These are phyloP conservation scores for Heterocephalus glaber DNA, from an alignment of 2,113 vertebrate species.

Conservation along the genomic window DNA sequence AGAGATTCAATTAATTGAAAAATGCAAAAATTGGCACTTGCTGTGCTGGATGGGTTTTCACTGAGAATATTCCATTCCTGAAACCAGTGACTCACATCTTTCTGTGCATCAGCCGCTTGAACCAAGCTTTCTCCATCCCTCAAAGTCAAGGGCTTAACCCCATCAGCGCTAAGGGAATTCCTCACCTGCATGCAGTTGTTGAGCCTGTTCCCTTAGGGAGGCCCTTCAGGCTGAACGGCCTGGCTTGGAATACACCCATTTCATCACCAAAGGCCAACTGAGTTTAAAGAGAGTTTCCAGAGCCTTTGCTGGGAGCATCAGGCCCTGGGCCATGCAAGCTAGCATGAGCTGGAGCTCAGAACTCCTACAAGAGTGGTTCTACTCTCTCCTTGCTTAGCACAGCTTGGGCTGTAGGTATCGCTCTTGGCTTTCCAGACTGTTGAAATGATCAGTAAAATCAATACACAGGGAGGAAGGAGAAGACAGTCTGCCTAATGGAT, in stretches of 20 bases:
- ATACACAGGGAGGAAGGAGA: not conserved
- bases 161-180: not conserved
- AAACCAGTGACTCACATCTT: conserved; percentile 54
- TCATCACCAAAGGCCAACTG: not conserved
- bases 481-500: not conserved
- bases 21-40: conserved; percentile 40
- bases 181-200: not conserved
- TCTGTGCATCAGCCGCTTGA: not conserved
- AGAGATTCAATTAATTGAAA: conserved; percentile 61
- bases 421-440: not conserved
- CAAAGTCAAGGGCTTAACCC: conserved; percentile 20
- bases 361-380: not conserved
- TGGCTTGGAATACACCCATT: not conserved
- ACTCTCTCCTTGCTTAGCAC: not conserved
- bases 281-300: not conserved
- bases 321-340: not conserved
- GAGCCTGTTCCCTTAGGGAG: not conserved
- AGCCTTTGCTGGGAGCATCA: not conserved
- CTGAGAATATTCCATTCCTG: not conserved
- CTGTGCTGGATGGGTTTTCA: not conserved
- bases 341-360: not conserved
- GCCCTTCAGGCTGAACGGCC: not conserved
- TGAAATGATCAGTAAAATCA: not conserved
- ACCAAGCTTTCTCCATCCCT: not conserved
- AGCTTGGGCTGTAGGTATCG: not conserved